Base-by-base conservation (phyloP, 2,113 vertebrate species). In the Chrysemys picta region DNA sequence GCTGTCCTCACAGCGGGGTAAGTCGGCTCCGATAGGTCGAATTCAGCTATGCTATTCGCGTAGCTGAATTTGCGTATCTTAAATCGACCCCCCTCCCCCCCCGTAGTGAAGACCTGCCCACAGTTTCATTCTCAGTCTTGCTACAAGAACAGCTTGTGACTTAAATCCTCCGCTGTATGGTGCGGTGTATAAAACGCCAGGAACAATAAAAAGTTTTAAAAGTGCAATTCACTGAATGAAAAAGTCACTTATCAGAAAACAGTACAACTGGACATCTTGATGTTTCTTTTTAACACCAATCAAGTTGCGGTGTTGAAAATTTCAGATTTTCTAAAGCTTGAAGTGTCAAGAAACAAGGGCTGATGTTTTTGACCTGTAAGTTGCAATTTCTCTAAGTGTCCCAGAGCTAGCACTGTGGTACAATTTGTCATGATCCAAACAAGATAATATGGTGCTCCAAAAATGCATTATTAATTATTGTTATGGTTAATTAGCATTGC, bases 211-310 rank as follows among this genome's bases (percentile, higher is more conserved):
- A 76, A 25, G 19, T 45, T 76, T 38, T 75, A 22, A 31, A 19
- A 5, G 5, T 3, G 3, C n/a, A 5, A 3, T 9, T 19, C 45
- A 6, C 13, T 2, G 3, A 19, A 3, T 0, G 25, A 14, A 1
- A 8, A 22, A n/a, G 14, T 8, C 1, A 4, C 1, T 5, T 52
- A 8, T 42, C 2, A 2, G 1, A 10, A 3, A 11, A 57, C 19
- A 1, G 1, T 53, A 19, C 35, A 1, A 8, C 0, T 10, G 38
- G 1, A 42, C 13, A 5, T 0, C 10, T 17, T 52, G 0, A 12
- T 1, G 2, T 0, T 2, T 3, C 42, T 17, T 80, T 29, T 31
- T 49, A 80, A 81, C 50, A 81, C 6, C n/a, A n/a, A 35, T n/a
- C n/a, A 50, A 53, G 80, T n/a, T n/a, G 3, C 7, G 2, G 31